Evolutionary conservation across 2,797 vertebrate species (phyloP).

Genomic region (Tapera naevia): DNA sequence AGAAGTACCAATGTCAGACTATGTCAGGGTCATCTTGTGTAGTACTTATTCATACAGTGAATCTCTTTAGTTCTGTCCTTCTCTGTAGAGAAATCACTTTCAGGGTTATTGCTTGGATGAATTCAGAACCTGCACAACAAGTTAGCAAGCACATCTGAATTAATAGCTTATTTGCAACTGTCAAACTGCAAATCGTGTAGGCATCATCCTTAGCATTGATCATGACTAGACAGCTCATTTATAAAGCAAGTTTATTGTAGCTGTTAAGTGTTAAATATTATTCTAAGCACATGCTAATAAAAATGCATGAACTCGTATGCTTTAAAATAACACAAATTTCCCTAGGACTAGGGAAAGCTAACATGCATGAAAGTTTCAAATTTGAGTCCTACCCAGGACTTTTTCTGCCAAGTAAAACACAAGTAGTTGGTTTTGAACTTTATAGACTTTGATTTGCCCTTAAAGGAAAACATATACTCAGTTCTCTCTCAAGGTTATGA

Average conservation of each 20-base stretch:
- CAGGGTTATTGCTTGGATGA: background rate
- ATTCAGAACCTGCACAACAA: background rate
- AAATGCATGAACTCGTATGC: background rate
- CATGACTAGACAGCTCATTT: background rate
- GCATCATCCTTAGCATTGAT: background rate
- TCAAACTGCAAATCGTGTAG: background rate
- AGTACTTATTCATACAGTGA: background rate
- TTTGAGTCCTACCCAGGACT: background rate
- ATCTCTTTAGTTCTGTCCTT: background rate
- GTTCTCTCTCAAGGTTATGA: background rate
- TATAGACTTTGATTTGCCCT: background rate
- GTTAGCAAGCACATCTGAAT: constrained; percentile 3
- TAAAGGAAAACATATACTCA: background rate
- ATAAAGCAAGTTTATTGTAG: background rate
- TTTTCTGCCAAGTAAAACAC: background rate
- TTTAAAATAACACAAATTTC: constrained; percentile 35
- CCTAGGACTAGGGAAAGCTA: background rate
- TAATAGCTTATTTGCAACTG: constrained; percentile 35
- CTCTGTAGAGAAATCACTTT: background rate
- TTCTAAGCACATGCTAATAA: constrained; percentile 28
- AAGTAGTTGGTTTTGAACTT: background rate
- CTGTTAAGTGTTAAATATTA: constrained; percentile 14
- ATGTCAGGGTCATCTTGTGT: background rate
- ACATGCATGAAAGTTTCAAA: background rate
- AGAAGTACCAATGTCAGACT: background rate